Evolutionary conservation across 2,113 vertebrate species (phyloP), one percentile per base, ranked within the genome.

Genomic region (Zosterops pallidus): DNA sequence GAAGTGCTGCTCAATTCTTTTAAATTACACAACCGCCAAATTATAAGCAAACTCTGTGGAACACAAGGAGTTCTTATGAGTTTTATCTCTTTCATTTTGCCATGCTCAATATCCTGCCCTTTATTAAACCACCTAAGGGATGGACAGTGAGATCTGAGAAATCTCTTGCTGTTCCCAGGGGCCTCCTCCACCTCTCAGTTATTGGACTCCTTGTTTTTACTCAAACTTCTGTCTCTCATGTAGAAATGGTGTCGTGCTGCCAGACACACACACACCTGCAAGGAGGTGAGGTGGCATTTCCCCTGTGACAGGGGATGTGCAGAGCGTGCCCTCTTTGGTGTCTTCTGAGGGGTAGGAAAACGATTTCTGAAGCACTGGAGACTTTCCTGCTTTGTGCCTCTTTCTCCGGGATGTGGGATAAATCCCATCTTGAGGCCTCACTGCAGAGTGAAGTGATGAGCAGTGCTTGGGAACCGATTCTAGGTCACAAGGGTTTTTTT

Each of bases 41-140:
- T 63, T 60, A 69, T 21, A 63, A 81, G 86, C 82, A 86, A 92
- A 42, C 83, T 79, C 70, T 0, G 3, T 62, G 39, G 59, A 94
- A 88, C 42, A 50, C 67, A 22, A 72, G 50, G 62, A 70, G 33
- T 65, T 83, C 42, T 92, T 77, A 88, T 6, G 76, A 77, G 42
- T 93, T 88, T 92, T 90, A 28, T 85, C 83, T 93, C 79, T 88
- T 63, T 82, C 29, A 24, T 72, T 92, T 77, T 63, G 63, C 3
- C 17, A 11, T 83, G 71, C 52, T 50, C 92, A 96, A 78, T 96
- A 94, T 95, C 89, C 91, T 95, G 80, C 56, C 60, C 60, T 90
- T 95, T 96, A 94, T 94, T 96, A 94, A 96, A 93, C 39, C 64
- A 83, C 80, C 47, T 29, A 9, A 77, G 60, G 76, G 64, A 56